These are phyloP conservation scores for Streptopelia turtur DNA, from an alignment of 2,797 vertebrate genomes.

Conservation along the genomic window DNA sequence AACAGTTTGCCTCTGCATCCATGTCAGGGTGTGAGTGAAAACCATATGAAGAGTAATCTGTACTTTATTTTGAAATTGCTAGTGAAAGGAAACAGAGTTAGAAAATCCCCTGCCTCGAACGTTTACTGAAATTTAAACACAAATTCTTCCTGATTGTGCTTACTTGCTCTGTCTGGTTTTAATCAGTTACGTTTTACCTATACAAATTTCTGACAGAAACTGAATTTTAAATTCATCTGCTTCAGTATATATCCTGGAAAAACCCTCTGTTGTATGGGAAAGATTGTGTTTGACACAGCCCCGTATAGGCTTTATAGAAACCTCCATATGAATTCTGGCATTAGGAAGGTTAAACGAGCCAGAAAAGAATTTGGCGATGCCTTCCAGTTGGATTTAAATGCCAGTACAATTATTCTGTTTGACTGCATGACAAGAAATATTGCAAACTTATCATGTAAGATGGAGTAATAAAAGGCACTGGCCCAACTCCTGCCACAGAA, in stretches of 20 bases:
- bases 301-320: background rate
- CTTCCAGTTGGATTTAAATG: background rate
- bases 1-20: background rate
- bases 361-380: background rate
- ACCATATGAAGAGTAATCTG: background rate
- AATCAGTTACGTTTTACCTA: background rate
- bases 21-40: background rate
- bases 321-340: constrained; percentile 9
- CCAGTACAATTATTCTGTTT: constrained; percentile 14
- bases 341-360: constrained; percentile 30
- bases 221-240: background rate
- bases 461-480: background rate
- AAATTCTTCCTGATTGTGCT: background rate
- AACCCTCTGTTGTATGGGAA: background rate
- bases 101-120: background rate
- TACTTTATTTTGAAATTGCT: background rate
- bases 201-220: background rate
- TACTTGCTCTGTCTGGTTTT: background rate
- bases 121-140: background rate
- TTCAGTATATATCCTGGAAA: background rate
- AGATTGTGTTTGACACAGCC: constrained; percentile 10
- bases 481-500: background rate
- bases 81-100: background rate
- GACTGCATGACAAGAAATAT: constrained; percentile 47
- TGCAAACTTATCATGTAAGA: background rate